Conservation (phyloP, 1,140 invertebrate genomes). For the Caerostris extrusa region DNA sequence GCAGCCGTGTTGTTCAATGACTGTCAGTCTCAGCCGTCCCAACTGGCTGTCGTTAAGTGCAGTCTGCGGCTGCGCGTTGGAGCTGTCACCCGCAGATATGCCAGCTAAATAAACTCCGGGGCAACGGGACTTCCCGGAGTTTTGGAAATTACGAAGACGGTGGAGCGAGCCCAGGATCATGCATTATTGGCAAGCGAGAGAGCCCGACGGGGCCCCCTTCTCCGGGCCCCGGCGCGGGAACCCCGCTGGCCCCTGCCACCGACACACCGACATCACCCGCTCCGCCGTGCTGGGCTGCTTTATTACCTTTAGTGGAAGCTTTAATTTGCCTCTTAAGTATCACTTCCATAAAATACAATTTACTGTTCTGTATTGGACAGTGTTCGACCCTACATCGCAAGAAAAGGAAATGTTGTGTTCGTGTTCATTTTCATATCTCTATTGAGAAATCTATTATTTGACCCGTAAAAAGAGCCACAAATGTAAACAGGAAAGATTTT, state of each 20-base stretch:
- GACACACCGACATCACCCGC: conserved; percentile 63
- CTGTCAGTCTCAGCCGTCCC: conserved; percentile 66
- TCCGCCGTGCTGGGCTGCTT: conserved; percentile 49
- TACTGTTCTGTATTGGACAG: conserved; percentile 32
- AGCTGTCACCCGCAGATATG: conserved; percentile 67
- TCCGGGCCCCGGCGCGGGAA: conserved; percentile 35
- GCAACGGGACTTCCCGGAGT: conserved; percentile 68
- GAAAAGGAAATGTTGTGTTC: neutral
- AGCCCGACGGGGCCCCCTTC: conserved; percentile 52
- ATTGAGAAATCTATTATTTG: neutral
- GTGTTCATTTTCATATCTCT: neutral
- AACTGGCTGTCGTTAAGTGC: conserved; percentile 70
- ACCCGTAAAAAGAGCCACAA: no score
- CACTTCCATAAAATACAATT: conserved; percentile 59
- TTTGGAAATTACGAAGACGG: conserved; percentile 74
- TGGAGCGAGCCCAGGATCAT: conserved; percentile 65
- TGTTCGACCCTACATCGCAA: neutral
- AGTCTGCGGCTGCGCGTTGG: conserved; percentile 63
- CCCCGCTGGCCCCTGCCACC: conserved; percentile 63
- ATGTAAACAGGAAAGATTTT: no score
- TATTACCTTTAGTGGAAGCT: conserved; percentile 75
- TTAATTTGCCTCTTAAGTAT: conserved; percentile 75
- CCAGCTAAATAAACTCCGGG: conserved; percentile 68
- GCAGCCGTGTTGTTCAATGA: conserved; percentile 64
- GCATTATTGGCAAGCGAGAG: conserved; percentile 73